Base-by-base conservation (phyloP, 2,797 vertebrate genomes). In the Discoglossus pictus region DNA sequence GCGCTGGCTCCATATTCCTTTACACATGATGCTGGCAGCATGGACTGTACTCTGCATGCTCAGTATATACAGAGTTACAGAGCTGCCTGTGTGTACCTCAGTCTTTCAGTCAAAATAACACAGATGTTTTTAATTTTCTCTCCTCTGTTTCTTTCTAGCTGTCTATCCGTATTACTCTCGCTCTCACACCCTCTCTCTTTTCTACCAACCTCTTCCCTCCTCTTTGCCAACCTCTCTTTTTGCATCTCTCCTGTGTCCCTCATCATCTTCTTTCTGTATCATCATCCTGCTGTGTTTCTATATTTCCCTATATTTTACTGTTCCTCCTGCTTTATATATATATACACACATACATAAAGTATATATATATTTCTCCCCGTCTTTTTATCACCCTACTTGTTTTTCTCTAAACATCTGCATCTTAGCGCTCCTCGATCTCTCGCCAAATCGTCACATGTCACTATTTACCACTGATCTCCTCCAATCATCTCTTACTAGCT, bases 101-200 rank as follows among this genome's bases (percentile, higher is more conserved):
- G 54, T 31, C 36, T 31, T 20, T 61, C 47, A 20, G 36, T 52
- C 48, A 53, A 53, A 42, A 40, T 27, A 52, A 53, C 65, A 51
- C 25, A 61, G 25, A 61, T 68, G 48, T 34, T 61, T 68, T 53
- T 53, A 44, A 61, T 68, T 61, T 20, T 36, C 34, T 36, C 23
- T 31, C 24, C 12, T 11, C 6, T 34, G n/a, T 3, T 10, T 43
- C 18, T 2, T 7, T 6, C 31, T 25, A 27, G 34, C 17, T 25
- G 15, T 27, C 11, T 7, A 20, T 59, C 17, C 8, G 4, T 31
- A 7, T 24, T 35, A 15, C 10, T 18, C 36, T 35, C 36, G 34
- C 25, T 25, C 11, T 36, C 50, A 15, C 13, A 38, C 46, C 46
- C 23, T 44, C 44, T 17, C 36, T 40, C 47, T 34, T 24, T 64